Base-by-base conservation (phyloP, 1,140 invertebrate genomes). In the Pantala flavescens region DNA sequence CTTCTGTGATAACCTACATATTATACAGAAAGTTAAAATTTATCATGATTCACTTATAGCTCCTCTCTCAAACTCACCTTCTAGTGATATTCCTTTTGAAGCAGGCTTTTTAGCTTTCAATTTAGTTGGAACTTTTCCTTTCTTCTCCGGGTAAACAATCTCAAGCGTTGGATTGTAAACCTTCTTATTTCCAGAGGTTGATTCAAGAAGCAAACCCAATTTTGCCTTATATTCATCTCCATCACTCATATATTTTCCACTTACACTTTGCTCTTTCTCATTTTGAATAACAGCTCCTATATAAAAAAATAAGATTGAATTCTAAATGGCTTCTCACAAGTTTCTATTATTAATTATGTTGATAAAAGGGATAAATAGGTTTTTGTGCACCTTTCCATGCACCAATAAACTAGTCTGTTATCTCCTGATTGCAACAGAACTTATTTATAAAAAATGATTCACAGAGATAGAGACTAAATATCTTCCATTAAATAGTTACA, bases 121-220 rank as follows among this genome's bases (percentile, higher is more conserved):
- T 72, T 72, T 72, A 3, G 16, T 2, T 55, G 23, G 73, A 24
- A 23, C 7, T 23, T 12, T 23, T 9, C 71, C 23, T 70, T 49
- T 23, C 49, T 63, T 73, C 83, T 76, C 86, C 83, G 2, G 90
- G 87, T 70, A 87, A 76, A 86, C 85, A 78, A 90, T 90, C 78
- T 92, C 88, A 23, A 93, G 81, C 0, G 91, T 78, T 0, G 91
- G 91, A 74, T 85, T 88, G 79, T 89, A 91, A 7, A 88, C 86
- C 28, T 79, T 77, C 73, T 82, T 80, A 28, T 80, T 79, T 0
- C 83, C 82, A 71, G 82, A 82, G 12, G 88, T 88, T 72, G 85
- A 84, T 7, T 87, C 83, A 5, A 83, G 79, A n/a, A 91, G 82
- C 23, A 72, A 23, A 0, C 91, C 90, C 70, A 86, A 80, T 78